Evolutionary conservation across 2,797 vertebrate species (phyloP), one percentile per base, ranked within the genome.

Genomic region (Notoglanidium macrostoma): DNA sequence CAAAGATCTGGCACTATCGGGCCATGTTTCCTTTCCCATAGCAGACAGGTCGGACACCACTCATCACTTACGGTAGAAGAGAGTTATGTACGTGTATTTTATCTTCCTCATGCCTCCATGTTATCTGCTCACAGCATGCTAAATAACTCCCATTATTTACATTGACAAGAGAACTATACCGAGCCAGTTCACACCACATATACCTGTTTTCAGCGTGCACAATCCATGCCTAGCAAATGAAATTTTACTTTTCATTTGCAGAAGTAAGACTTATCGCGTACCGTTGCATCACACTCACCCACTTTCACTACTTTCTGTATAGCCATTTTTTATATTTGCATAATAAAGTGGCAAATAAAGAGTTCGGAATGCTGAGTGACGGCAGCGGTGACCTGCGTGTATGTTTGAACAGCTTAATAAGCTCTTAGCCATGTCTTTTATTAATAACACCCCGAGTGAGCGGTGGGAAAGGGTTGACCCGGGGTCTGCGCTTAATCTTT

Each of bases 401-500:
- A 90, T 91, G 92, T 94, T 93, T 94, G 94, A 94, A 95, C 96
- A 96, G 95, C 95, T 97, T 95, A 96, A 96, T 94, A 94, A 95
- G 95, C 96, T 96, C 95, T 95, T 95, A 95, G 96, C 96, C 96
- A 94, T 96, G 95, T 95, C 96, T 96, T 97, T 98, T 97, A 96
- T 96, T 96, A 97, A 97, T 96, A 97, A 97, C 97, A 97, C 97
- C 91, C 94, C 92, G 92, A 95, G 95, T 96, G 97, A 95, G 96
- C 94, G 95, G 95, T 97, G 97, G 97, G 97, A 98, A 98, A 95
- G 94, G 92, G 93, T 94, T 94, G 97, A 98, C 97, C 98, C 93
- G 83, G 85, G 95, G 96, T 96, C 96, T 96, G 97, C 95, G 96
- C 96, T 97, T 97, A 98, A 98, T 98, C 97, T 97, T 95, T 96